A percentile compares a stretch with the other conserved stretches of the same genome.
These are phyloP conservation scores for Amblyornis subalaris DNA, from an alignment of 2,113 vertebrate species.

Conservation along the genomic window DNA sequence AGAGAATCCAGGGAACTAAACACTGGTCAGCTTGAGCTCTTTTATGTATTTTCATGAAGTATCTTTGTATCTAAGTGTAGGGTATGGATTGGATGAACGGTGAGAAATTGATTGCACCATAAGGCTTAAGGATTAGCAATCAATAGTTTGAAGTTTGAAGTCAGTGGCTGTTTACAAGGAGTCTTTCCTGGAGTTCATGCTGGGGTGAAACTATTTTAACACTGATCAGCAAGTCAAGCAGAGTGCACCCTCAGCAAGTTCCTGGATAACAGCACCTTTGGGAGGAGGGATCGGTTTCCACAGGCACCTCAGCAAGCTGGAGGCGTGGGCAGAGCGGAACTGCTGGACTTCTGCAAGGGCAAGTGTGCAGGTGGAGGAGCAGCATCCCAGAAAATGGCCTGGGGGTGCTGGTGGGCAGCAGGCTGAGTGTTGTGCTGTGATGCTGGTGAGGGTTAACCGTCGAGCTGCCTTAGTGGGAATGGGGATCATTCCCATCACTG, in stretches of 20 bases:
- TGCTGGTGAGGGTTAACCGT: neutral
- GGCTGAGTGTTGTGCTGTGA: neutral
- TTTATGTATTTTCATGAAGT: neutral
- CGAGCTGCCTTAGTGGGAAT: fast-evolving
- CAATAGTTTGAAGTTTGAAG: neutral
- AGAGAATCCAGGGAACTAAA: neutral
- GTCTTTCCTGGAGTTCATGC: neutral
- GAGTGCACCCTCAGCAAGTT: neutral
- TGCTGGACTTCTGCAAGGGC: neutral
- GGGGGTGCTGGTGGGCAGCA: neutral
- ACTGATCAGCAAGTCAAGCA: neutral
- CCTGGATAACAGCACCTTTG: neutral
- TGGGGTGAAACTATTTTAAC: neutral
- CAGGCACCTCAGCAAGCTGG: neutral
- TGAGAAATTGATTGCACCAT: neutral
- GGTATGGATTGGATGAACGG: neutral
- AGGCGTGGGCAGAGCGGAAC: neutral
- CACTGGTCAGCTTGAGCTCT: neutral
- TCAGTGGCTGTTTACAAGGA: neutral
- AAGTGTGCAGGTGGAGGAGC: neutral
- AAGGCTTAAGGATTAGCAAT: neutral
- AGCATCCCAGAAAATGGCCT: neutral
- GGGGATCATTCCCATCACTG: neutral
- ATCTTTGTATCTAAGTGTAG: neutral
- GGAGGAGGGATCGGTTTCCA: neutral